Evolutionary conservation across 1,140 invertebrate species (phyloP).

Genomic region (Brachionus angularis): DNA sequence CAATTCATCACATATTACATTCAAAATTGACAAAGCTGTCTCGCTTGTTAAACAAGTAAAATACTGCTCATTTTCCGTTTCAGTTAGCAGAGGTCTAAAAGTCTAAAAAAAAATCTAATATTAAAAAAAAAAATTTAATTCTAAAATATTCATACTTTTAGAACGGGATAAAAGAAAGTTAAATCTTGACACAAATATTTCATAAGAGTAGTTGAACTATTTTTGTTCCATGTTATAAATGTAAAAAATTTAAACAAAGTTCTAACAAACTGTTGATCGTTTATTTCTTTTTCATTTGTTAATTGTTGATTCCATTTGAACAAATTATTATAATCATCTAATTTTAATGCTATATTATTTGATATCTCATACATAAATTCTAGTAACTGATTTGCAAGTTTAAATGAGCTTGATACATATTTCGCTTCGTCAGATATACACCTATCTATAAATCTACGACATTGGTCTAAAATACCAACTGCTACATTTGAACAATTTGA

Average conservation of each 20-base stretch:
- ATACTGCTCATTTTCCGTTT: no score
- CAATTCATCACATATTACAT: constrained; percentile 33
- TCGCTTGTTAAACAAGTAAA: constrained; percentile 23
- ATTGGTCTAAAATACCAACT: constrained; percentile 20
- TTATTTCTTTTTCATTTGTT: neutral
- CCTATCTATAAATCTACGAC: constrained; percentile 12
- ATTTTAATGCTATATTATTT: neutral
- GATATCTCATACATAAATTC: constrained; percentile 35
- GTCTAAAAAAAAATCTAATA: no score
- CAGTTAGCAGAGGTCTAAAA: no score
- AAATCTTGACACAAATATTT: constrained; percentile 41
- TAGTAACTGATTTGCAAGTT: constrained; percentile 2
- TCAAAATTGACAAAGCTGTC: neutral
- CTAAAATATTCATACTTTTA: no score
- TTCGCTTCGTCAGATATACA: neutral
- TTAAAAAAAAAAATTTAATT: no score
- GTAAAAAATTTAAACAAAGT: constrained; percentile 41
- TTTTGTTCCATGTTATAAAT: constrained; percentile 43
- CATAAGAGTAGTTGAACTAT: constrained; percentile 35
- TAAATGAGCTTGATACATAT: constrained; percentile 1
- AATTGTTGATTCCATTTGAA: constrained; percentile 40
- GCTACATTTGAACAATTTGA: constrained; percentile 37
- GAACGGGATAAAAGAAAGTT: no score
- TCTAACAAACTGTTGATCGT: constrained; percentile 9
- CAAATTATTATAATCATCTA: constrained; percentile 28